Percentiles rank a stretch among this genome's conserved stretches.
Evolutionary conservation across 2,797 vertebrate genomes (phyloP).

Genomic region (Prunella strophiata): DNA sequence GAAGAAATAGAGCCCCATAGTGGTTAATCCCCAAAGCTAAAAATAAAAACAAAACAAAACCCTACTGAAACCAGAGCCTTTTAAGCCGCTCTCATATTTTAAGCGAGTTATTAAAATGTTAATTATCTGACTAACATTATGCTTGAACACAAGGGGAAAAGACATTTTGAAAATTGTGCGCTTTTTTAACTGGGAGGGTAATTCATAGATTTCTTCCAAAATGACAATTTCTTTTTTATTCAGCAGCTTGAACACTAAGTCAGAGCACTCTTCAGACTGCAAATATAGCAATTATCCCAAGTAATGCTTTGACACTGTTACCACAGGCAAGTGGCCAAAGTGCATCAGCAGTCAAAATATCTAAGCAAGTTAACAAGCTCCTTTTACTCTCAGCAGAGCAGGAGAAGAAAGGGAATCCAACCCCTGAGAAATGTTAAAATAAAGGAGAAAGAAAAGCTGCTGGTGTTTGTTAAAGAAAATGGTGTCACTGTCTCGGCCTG

Average conservation of each 20-base stretch:
- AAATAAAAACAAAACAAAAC: conserved; percentile 72
- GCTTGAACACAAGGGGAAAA: conserved; percentile 56
- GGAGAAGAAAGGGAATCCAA: conserved; percentile 88
- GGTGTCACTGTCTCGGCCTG: conserved; percentile 80
- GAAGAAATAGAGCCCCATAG: conserved; percentile 64
- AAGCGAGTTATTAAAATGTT: conserved; percentile 77
- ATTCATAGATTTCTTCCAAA: conserved; percentile 93
- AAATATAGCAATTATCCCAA: conserved; percentile 98
- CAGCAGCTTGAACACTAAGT: conserved; percentile 89
- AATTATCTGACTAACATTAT: conserved; percentile 34
- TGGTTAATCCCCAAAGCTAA: conserved; percentile 69
- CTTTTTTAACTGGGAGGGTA: conserved; percentile 88
- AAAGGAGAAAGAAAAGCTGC: conserved; percentile 78
- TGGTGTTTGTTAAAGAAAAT: conserved; percentile 90
- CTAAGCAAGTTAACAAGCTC: conserved; percentile 97
- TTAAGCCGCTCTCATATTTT: conserved; percentile 83
- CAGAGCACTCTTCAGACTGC: conserved; percentile 91
- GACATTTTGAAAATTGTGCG: conserved; percentile 79
- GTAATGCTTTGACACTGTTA: conserved; percentile 96
- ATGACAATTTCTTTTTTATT: conserved; percentile 93
- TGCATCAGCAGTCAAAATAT: conserved; percentile 94
- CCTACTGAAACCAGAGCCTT: conserved; percentile 73
- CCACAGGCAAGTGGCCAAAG: conserved; percentile 97
- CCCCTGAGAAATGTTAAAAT: conserved; percentile 87
- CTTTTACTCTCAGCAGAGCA: conserved; percentile 87